A percentile compares a stretch with the other conserved stretches of the same genome.
Conservation (phyloP, 2,797 vertebrate species). For the Alca torda region DNA sequence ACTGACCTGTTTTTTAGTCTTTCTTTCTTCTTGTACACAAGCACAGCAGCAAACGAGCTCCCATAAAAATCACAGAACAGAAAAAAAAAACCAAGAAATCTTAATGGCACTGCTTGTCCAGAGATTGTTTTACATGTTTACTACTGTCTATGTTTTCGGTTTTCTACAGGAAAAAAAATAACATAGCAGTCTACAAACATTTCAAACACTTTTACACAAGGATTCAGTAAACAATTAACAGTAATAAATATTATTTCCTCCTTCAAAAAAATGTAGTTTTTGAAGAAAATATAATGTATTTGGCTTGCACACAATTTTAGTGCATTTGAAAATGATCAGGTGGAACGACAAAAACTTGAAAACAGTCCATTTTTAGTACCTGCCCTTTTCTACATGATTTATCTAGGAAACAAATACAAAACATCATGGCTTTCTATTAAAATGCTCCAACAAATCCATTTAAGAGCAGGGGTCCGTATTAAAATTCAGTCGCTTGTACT, state of each 20-base stretch:
- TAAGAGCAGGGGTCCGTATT: constrained; percentile 50
- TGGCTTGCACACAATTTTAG: constrained; percentile 71
- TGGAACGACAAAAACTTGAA: constrained; percentile 64
- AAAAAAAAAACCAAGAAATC: not conserved
- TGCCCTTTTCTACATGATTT: constrained; percentile 55
- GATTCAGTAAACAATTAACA: constrained; percentile 68
- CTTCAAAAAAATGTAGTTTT: constrained; percentile 58
- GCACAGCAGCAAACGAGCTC: constrained; percentile 66
- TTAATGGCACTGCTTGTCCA: constrained; percentile 24
- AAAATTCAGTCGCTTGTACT: constrained; percentile 60
- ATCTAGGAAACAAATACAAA: constrained; percentile 68
- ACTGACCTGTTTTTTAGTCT: constrained; percentile 73
- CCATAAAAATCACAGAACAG: constrained; percentile 39
- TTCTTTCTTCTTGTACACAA: constrained; percentile 66
- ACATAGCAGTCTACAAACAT: constrained; percentile 66
- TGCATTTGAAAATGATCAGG: constrained; percentile 61
- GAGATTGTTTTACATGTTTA: constrained; percentile 50
- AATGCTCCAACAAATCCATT: constrained; percentile 66
- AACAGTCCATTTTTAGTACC: constrained; percentile 53
- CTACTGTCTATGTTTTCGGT: constrained; percentile 34
- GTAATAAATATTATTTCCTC: constrained; percentile 76
- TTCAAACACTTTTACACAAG: constrained; percentile 72
- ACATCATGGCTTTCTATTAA: constrained; percentile 70
- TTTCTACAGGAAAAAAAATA: constrained; percentile 66
- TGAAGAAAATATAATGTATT: constrained; percentile 66